Evolutionary conservation across 2,888 invertebrate genomes (phyloP), one percentile per base, ranked within the genome.

Genomic region (Hydrotaea diabolus): DNA sequence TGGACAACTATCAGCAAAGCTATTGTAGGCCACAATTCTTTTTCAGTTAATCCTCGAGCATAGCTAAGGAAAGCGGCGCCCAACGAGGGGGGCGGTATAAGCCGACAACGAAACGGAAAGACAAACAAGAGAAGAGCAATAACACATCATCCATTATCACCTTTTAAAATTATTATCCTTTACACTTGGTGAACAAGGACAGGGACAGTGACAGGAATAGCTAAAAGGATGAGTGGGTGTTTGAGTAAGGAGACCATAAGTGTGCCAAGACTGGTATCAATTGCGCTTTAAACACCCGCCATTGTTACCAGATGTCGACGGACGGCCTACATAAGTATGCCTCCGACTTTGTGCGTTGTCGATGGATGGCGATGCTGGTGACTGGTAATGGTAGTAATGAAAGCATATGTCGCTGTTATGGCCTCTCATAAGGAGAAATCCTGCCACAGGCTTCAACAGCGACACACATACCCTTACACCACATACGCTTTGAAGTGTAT

Each of bases 91-190:
- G n/a, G 62, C 9, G 9, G 62, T 31, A 4, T 17, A 17, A 31
- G 26, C 39, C n/a, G 39, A 17, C 17, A 43, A 43, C 21, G 15
- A 46, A 23, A 69, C 15, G 23, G 43, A 21, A 46, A 23, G 23
- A 17, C 43, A 43, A 39, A 49, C 49, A 49, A n/a, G 13, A 49
- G n/a, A 49, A 15, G n/a, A 15, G n/a, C 17, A 39, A 39, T 39
- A 19, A 69, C 46, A 23, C 46, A 19, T 15, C 69, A 69, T 21
- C 69, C 46, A 46, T 46, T 46, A 69, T 69, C 69, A 69, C 69
- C 69, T 69, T 69, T 43, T 23, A 69, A 13, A 46, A 43, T 69
- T 69, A 69, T 69, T 69, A 46, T 69, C 69, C 43, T 19, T 46
- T 21, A 46, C 39, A 69, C 46, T 69, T 46, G 19, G 66, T 39